These are phyloP conservation scores for Circaetus gallicus DNA, from an alignment of 2,113 vertebrate genomes.

Conservation along the genomic window DNA sequence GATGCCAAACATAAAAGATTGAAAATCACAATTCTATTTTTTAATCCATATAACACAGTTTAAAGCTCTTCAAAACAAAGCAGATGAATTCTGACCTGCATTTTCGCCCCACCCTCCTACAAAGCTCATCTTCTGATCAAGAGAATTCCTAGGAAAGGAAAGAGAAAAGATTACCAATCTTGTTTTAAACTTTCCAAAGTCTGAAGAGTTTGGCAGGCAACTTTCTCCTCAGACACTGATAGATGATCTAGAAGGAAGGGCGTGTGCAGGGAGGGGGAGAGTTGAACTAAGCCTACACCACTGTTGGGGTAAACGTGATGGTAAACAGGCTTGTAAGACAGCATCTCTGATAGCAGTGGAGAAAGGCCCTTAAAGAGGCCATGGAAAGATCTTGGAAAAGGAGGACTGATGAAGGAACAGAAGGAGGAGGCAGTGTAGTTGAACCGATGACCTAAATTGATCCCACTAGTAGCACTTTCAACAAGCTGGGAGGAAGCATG, in stretches of 20 bases:
- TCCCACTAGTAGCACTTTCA: neutral
- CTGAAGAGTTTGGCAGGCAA: neutral
- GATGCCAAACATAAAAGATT: neutral
- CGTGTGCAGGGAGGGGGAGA: neutral
- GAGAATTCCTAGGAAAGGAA: neutral
- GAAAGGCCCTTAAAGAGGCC: neutral
- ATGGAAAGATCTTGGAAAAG: neutral
- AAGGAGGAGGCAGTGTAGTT: accelerated
- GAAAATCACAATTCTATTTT: neutral
- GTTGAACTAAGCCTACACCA: neutral
- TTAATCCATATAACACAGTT: accelerated
- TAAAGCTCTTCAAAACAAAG: neutral
- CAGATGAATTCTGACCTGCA: neutral
- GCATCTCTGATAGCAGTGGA: neutral
- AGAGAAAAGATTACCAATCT: neutral
- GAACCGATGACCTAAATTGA: neutral
- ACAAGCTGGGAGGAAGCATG: neutral
- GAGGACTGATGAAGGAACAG: neutral
- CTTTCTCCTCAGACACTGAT: neutral
- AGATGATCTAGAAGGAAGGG: neutral
- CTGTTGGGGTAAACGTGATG: neutral
- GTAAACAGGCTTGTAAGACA: neutral
- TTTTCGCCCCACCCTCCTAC: neutral
- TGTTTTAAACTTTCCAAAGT: neutral
- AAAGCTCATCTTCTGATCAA: neutral